Evolutionary conservation across 2,113 vertebrate species (phyloP), one percentile per base, ranked within the genome.

Genomic region (Dendropsophus ebraccatus): DNA sequence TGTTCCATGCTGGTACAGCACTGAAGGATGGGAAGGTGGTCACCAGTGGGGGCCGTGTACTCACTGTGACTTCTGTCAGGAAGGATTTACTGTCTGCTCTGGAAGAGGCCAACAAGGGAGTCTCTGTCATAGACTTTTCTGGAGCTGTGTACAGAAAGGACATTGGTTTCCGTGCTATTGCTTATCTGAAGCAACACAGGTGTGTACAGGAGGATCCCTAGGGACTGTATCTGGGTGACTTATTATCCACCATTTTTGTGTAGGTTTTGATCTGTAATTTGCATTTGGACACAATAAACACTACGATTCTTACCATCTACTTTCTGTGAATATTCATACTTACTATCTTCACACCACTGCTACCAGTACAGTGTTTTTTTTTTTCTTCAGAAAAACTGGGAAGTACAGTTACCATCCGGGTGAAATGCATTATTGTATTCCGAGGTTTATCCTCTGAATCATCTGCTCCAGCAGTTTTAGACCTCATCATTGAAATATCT

Each of bases 1-100:
- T 99, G 28, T 99, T 99, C 92, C 98, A 99, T 1, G 97, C 97
- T 0, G 97, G 97, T 78, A 99, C 98, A 0, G 87, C 93, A 2
- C 89, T 96, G 25, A 94, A 93, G 84, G 95, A 95, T 0, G 95
- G 94, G 41, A 92, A 76, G 56, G 92, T 98, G 83, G 92, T 97
- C 16, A 97, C 96, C 73, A 97, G 88, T 0, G 98, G 98, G 0
- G 98, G 98, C 28, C 94, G 98, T 81, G 98, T 99, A 70, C 93
- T 99, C 8, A 92, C 96, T 0, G 95, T 99, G 30, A 99, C 97
- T 0, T 96, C 97, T 0, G 85, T 97, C 80, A 80, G 70, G 23
- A 87, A 94, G 4, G 94, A 95, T 23, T 91, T 99, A 25, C 83
- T 92, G 23, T 58, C 83, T 0, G 97, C 97, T 0, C 90, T 99